Percentiles rank a stretch among this genome's conserved stretches.
Evolutionary conservation across 2,113 vertebrate genomes (phyloP).

Genomic region (Perca fluviatilis): DNA sequence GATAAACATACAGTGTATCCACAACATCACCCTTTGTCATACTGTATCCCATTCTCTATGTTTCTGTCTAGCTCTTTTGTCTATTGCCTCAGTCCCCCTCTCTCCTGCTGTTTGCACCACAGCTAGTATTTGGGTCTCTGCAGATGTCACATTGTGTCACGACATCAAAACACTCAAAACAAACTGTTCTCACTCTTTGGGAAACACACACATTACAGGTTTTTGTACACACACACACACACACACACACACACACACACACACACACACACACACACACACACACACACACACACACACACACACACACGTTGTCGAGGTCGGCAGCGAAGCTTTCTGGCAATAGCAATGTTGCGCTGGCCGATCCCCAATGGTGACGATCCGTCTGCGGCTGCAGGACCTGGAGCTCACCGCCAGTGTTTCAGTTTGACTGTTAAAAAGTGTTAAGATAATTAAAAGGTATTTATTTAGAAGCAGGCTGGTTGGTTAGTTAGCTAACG

Average conservation of each 20-base stretch:
- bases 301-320: no score
- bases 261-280: background rate
- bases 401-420: no score
- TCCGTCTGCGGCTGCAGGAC: no score
- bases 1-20: slow-evolving; percentile 61
- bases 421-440: no score
- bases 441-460: no score
- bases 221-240: background rate
- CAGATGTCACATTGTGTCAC: slow-evolving; percentile 59
- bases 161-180: slow-evolving; percentile 58
- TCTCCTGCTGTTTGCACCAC: slow-evolving; percentile 53
- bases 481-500: no score
- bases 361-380: no score
- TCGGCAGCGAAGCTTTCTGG: no score
- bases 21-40: slow-evolving; percentile 33
- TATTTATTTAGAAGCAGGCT: no score
- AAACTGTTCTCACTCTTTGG: slow-evolving; percentile 32
- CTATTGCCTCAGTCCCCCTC: slow-evolving; percentile 31
- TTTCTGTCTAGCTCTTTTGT: slow-evolving; percentile 30
- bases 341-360: no score
- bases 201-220: slow-evolving; percentile 13
- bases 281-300: slow-evolving; percentile 30
- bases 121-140: slow-evolving; percentile 62
- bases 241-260: background rate
- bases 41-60: background rate